Conservation (phyloP, 53 echinoderm and acorn worm genomes). For the Holothuria scabra region DNA sequence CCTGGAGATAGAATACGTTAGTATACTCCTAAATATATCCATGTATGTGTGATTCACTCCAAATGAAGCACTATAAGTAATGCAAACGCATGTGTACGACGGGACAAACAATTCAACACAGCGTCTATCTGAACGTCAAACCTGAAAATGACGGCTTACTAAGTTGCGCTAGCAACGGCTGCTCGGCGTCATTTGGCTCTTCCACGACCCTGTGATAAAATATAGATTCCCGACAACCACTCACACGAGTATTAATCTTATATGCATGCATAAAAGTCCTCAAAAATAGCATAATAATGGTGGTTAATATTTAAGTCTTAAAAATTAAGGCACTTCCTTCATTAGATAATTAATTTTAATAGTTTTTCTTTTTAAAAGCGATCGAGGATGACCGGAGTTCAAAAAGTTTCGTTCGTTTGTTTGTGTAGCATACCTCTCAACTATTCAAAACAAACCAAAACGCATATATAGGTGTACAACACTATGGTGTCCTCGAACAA, state of each 20-base stretch:
- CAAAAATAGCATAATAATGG: conserved; percentile 17
- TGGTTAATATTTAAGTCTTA: conserved; percentile 5
- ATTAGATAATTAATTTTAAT: conserved; percentile 20
- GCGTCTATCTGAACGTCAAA: conserved; percentile 54
- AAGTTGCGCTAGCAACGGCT: conserved; percentile 56
- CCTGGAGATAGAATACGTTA: conserved; percentile 7
- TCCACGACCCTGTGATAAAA: conserved; percentile 31
- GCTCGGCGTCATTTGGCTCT: conserved; percentile 53
- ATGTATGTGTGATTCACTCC: conserved; percentile 27
- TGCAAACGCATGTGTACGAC: conserved; percentile 6
- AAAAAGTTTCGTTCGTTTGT: conserved; percentile 66
- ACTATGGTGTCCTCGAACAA: neutral
- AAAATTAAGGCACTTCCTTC: conserved; percentile 21
- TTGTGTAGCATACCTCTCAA: conserved; percentile 50
- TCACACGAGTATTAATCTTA: conserved; percentile 29
- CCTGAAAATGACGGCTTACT: conserved; percentile 50
- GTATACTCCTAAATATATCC: conserved; percentile 26
- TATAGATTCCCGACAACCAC: conserved; percentile 2
- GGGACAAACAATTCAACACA: conserved; percentile 43
- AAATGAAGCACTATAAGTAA: neutral
- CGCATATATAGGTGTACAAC: conserved; percentile 10
- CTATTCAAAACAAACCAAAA: conserved; percentile 25
- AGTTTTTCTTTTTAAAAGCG: conserved; percentile 28
- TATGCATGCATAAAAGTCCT: neutral
- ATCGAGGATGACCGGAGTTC: conserved; percentile 64